Base-by-base conservation (phyloP, 2,113 vertebrate species). In the Pogonocichla stellata region DNA sequence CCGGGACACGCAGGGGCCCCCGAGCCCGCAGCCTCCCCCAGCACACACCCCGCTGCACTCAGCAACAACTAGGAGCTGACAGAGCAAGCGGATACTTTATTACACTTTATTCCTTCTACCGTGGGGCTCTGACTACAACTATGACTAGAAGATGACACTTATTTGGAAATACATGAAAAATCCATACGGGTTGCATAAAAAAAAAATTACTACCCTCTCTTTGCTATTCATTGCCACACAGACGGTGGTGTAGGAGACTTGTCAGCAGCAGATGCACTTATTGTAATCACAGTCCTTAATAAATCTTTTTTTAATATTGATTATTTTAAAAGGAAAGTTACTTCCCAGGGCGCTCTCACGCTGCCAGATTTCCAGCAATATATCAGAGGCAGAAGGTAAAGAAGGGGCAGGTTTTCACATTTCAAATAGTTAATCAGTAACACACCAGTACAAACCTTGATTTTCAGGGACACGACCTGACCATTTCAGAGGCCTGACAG, bases 181-280 rank as follows among this genome's bases (percentile, higher is more conserved):
- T 93, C 90, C 92, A 94, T 95, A 96, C 75, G 93, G 86, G 88
- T 90, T 84, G 93, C 70, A 88, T 66, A 33, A 86, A 94, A 94
- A 91, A 36, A 34, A 88, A 96, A 90, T 75, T 80, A 82, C 95
- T 95, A 88, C 92, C 86, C 92, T 95, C 92, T 93, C 86, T 94
- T 74, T 80, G 92, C 92, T 93, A 94, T 93, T 96, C 75, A 65
- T 57, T 97, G 90, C 88, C 88, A 94, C 90, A 94, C 95, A 97
- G 93, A 96, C 95, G 93, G 92, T 88, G 93, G 92, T 92, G 95
- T 95, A 96, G 95, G 95, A 97, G 95, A 97, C 95, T 92, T 96
- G 96, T 96, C 96, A 97, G 93, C 82, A 97, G 93, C 96, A 97
- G 94, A 96, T 97, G 96, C 90, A 94, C 93, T 95, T 96, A 96